These are phyloP conservation scores for Acrobasis suavella DNA, from an alignment of 2,888 invertebrate species.

Conservation along the genomic window DNA sequence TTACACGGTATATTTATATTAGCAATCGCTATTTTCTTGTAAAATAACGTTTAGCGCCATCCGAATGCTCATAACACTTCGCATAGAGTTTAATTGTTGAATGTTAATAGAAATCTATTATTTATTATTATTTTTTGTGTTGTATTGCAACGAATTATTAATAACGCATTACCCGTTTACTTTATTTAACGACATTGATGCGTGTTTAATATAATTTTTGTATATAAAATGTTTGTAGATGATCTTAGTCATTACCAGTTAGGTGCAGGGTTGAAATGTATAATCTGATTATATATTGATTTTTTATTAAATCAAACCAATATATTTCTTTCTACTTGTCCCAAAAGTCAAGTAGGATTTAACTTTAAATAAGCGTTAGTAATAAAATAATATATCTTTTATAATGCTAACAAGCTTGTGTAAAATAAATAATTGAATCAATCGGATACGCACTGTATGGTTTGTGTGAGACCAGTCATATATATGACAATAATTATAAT, in stretches of 20 bases:
- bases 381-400: slow-evolving; percentile 19
- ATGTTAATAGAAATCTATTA: slow-evolving; percentile 74
- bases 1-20: slow-evolving; percentile 1
- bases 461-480: slow-evolving; percentile 8
- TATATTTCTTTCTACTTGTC: slow-evolving; percentile 4
- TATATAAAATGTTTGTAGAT: slow-evolving; percentile 54
- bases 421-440: slow-evolving; percentile 1
- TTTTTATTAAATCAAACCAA: slow-evolving; percentile 27
- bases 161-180: slow-evolving; percentile 49
- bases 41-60: slow-evolving; percentile 32
- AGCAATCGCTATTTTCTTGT: slow-evolving; percentile 35
- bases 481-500: slow-evolving; percentile 23
- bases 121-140: slow-evolving; percentile 69
- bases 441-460: slow-evolving; percentile 13
- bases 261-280: slow-evolving; percentile 34
- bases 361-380: slow-evolving; percentile 19
- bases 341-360: not conserved
- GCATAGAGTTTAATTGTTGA: slow-evolving; percentile 70
- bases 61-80: slow-evolving; percentile 46
- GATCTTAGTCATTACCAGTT: slow-evolving; percentile 48
- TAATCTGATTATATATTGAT: slow-evolving; percentile 33
- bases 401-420: slow-evolving; percentile 18
- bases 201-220: slow-evolving; percentile 38
- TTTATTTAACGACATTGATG: slow-evolving; percentile 41
- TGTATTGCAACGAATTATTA: slow-evolving; percentile 71